Evolutionary conservation across 2,113 vertebrate genomes (phyloP), one percentile per base, ranked within the genome.

Genomic region (Recurvirostra avosetta): DNA sequence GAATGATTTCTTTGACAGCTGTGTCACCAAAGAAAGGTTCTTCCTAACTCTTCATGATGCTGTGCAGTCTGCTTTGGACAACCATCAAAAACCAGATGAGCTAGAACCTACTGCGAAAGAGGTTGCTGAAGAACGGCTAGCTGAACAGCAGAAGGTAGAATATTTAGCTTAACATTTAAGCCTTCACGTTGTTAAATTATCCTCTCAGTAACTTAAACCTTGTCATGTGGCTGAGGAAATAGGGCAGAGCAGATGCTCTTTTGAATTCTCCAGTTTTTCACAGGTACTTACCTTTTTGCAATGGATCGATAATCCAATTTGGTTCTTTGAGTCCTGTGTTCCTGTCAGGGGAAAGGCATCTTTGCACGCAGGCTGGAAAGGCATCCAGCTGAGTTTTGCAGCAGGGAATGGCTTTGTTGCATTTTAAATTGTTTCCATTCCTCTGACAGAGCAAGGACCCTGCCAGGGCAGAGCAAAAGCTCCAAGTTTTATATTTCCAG

Each of bases 31-130:
- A 95, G 50, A 88, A 92, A 86, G 68, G 34, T 93, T 98, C 56
- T 98, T 98, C 81, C 96, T 98, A 29, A 97, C 43, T 21, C 68
- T 96, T 49, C 95, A 97, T 2, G 97, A 95, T 3, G 97, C 97
- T 3, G 90, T 97, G 85, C 91, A 98, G 36, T 97, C 94, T 59
- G 96, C 98, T 78, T 58, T 90, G 61, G 92, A 88, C 7, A 96
- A 89, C 49, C 94, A 67, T 45, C 26, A 71, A 47, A 88, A 52
- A 15, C 21, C n/a, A 32, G 92, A 96, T 17, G 18, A 79, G 62
- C 50, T 82, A 0, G 92, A 98, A 38, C 59, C 61, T 25, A 38
- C 86, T 8, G 86, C 75, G 5, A 50, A 87, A 5, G 65, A 95
- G 41, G 77, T 92, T 25, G 91, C 53, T 66, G 96, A 96, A 58